These are phyloP conservation scores for Semotilus atromaculatus DNA, from an alignment of 2,797 vertebrate genomes.

Conservation along the genomic window DNA sequence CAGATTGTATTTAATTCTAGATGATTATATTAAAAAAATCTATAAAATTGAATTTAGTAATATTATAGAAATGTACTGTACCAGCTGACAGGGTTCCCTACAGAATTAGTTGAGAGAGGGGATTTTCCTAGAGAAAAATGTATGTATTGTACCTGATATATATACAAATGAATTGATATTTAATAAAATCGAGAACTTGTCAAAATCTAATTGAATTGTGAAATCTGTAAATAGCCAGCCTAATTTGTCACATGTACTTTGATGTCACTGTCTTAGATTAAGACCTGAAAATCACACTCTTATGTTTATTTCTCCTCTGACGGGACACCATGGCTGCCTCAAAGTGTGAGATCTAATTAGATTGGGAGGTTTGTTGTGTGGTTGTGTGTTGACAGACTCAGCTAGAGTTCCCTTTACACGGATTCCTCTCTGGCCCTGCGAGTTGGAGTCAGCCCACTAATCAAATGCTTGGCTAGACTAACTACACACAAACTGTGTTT, in stretches of 20 bases:
- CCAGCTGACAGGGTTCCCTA: neutral
- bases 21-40: neutral
- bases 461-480: conserved; percentile 35
- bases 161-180: neutral
- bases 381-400: conserved; percentile 27
- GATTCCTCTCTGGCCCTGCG: conserved; percentile 20
- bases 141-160: neutral
- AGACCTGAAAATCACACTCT: neutral
- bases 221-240: neutral
- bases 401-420: conserved; percentile 27
- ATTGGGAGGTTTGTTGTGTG: conserved; percentile 13
- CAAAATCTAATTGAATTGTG: neutral
- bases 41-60: neutral
- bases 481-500: conserved; percentile 17
- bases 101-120: neutral
- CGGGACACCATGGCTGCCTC: neutral
- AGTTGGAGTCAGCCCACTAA: conserved; percentile 28
- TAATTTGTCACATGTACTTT: neutral
- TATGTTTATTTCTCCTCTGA: conserved; percentile 4
- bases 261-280: neutral
- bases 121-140: neutral
- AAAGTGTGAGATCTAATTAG: conserved; percentile 36
- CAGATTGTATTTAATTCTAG: neutral
- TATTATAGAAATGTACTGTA: neutral
- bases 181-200: neutral